Evolutionary conservation across 2,888 invertebrate species (phyloP).

Genomic region (Eurytoma adleriae): DNA sequence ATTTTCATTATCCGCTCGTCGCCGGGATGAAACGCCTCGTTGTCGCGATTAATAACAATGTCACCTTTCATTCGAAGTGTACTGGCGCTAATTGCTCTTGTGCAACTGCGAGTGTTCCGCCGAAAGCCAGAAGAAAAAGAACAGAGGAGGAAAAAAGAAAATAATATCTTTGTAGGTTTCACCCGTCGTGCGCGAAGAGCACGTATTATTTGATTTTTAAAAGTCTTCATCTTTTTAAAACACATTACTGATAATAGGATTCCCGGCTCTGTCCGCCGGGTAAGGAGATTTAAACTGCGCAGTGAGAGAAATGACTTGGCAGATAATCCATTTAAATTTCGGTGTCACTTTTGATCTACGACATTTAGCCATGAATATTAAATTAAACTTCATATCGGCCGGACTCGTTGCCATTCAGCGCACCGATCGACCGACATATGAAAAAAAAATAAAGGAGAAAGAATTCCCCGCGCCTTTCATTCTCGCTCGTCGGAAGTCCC

Average conservation of each 20-base stretch:
- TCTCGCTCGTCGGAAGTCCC: too few relatives aligned
- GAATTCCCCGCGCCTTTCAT: not conserved
- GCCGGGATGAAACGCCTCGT: too few relatives aligned
- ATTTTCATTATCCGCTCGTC: too few relatives aligned
- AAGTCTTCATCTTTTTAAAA: slow-evolving; percentile 53
- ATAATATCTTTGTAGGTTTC: slow-evolving; percentile 2
- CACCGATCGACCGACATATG: not conserved
- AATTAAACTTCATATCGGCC: slow-evolving; percentile 15
- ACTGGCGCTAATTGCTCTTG: too few relatives aligned
- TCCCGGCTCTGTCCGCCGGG: not conserved
- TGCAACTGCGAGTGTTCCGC: too few relatives aligned
- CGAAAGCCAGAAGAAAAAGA: too few relatives aligned
- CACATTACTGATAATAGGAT: slow-evolving; percentile 44
- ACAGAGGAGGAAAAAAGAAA: not conserved
- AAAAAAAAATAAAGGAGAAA: not conserved
- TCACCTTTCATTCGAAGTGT: too few relatives aligned
- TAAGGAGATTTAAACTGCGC: slow-evolving; percentile 42
- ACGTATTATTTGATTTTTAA: slow-evolving; percentile 30
- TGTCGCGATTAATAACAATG: too few relatives aligned
- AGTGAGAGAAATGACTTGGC: slow-evolving; percentile 22
- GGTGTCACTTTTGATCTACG: slow-evolving; percentile 35
- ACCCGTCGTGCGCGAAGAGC: not conserved
- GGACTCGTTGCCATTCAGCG: not conserved
- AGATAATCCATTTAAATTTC: slow-evolving; percentile 48
- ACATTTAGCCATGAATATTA: slow-evolving; percentile 16